A percentile compares a stretch with the other conserved stretches of the same genome.
phyloP scores from a whole-genome alignment of 2,888 invertebrate species.

The Drosophila ezoana region DNA sequence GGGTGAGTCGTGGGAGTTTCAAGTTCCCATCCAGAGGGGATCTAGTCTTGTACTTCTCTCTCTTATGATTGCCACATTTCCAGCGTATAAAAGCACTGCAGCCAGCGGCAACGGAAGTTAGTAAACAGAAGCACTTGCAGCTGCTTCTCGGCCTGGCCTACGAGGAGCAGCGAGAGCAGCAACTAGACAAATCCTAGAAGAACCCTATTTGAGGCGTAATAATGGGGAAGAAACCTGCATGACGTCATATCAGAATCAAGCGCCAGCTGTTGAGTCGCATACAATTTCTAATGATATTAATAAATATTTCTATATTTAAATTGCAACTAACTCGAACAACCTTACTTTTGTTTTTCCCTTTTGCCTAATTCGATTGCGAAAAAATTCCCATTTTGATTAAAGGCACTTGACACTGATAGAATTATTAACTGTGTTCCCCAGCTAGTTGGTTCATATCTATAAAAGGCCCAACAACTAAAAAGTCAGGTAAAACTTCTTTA shows the following conservation, averaged over 20 bases:
- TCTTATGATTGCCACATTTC: conserved; percentile 26
- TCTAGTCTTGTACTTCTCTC: neutral
- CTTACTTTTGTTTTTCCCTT: neutral
- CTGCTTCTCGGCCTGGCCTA: conserved; percentile 9
- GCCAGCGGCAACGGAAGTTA: conserved; percentile 63
- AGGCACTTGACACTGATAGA: conserved; percentile 18
- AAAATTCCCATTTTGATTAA: conserved; percentile 5
- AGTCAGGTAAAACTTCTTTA: neutral
- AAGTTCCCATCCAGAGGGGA: neutral
- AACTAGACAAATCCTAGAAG: conserved; percentile 62
- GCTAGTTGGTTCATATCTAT: conserved; percentile 34
- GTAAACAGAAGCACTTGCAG: conserved; percentile 57
- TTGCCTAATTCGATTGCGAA: neutral
- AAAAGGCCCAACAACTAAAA: conserved; percentile 12
- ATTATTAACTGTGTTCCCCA: conserved; percentile 9
- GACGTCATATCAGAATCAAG: conserved; percentile 30
- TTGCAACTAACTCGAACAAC: neutral
- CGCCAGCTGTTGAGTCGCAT: conserved; percentile 27
- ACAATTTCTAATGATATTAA: too few species aligned
- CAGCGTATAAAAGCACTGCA: conserved; percentile 61
- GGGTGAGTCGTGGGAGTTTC: conserved; percentile 55
- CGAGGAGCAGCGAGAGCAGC: conserved; percentile 7
- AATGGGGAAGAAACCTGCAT: conserved; percentile 22
- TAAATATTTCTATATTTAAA: neutral
- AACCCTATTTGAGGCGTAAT: conserved; percentile 82